Evolutionary conservation across 2,888 invertebrate genomes (phyloP), one percentile per base, ranked within the genome.

Genomic region (Yponomeuta sedellus): DNA sequence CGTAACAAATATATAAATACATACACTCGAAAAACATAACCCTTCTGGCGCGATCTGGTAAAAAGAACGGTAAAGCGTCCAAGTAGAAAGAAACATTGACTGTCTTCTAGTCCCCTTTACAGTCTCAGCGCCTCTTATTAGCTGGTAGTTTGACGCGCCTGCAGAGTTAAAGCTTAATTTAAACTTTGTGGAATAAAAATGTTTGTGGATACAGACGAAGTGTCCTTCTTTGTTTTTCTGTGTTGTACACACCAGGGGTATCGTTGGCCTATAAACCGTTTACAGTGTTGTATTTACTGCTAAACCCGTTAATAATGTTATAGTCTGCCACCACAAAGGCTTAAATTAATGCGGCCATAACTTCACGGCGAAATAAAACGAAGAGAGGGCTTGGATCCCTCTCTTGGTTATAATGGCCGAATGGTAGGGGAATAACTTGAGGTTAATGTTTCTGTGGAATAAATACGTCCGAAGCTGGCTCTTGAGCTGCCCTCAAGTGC

Each of bases 261-360:
- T 59, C 20, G 59, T 11, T 11, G 59, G 20, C 59, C 59, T 12
- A 59, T 59, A 59, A 59, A 59, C 20, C 59, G 59, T 59, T 59
- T 22, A 22, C 22, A 22, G 59, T n/a, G 25, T 52, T 59, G 59
- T 52, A 44, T 39, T 44, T 63, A 63, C 39, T 63, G 6, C 63
- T 16, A 56, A 52, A 34, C 62, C 44, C 44, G 16, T 52, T 52
- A 52, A 52, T 52, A 52, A 52, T 16, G 44, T 52, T 52, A 52
- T 52, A 16, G 44, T 16, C 44, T 0, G 44, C 34, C 44, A 52
- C 44, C 44, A 16, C 44, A 52, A 52, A 16, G 44, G 44, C 8
- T 16, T 52, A 52, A 52, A 52, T 52, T 16, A 16, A 52, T 52
- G 16, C 44, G 16, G 16, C 16, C 44, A 52, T 52, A 52, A 52